These are phyloP conservation scores for Trachymyrmex cornetzi DNA, from an alignment of 1,140 invertebrate genomes.

Conservation along the genomic window DNA sequence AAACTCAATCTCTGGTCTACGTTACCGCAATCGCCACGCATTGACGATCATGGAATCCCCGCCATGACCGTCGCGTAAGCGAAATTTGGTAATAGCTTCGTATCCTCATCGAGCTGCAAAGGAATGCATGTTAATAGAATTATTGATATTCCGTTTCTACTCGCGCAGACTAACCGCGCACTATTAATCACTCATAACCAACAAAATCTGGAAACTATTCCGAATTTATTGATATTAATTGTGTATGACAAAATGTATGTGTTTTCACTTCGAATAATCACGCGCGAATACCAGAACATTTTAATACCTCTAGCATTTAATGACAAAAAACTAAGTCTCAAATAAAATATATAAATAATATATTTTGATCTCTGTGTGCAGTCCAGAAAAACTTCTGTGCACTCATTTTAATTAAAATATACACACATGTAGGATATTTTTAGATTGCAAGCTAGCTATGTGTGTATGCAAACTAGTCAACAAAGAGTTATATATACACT, in stretches of 20 bases:
- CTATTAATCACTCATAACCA: neutral
- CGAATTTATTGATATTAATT: neutral
- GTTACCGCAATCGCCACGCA: constrained; percentile 44
- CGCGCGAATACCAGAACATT: neutral
- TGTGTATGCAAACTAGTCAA: constrained; percentile 9
- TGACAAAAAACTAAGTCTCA: neutral
- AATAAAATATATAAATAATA: neutral
- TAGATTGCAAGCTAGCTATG: neutral
- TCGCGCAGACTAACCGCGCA: neutral
- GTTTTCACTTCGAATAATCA: neutral
- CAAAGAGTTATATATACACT: constrained; percentile 36
- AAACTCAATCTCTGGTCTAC: constrained; percentile 48
- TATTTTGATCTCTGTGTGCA: neutral
- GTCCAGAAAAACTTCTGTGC: neutral
- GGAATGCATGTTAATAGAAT: constrained; percentile 29
- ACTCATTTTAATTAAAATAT: constrained; percentile 5
- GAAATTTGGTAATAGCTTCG: constrained; percentile 40
- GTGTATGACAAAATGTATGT: neutral
- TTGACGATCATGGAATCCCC: no score
- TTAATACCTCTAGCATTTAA: neutral
- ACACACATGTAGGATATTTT: constrained; percentile 3
- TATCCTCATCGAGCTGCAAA: neutral
- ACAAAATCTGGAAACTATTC: neutral
- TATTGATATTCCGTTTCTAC: neutral
- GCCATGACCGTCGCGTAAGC: constrained; percentile 25